Evolutionary conservation across 2,888 invertebrate species (phyloP), one percentile per base, ranked within the genome.

Genomic region (Monoplex corrugatus): DNA sequence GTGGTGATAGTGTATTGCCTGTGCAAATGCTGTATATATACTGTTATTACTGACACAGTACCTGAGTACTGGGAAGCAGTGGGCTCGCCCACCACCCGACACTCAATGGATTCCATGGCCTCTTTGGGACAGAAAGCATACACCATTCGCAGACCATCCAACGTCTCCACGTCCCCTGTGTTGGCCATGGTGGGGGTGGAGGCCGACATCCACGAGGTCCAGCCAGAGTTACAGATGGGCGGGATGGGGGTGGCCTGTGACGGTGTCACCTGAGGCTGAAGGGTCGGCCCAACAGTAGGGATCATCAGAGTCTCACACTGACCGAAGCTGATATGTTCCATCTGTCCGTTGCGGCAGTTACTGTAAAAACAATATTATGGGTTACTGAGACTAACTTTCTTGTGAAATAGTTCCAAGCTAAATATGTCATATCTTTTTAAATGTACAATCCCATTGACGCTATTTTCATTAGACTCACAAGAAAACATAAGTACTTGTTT

Each of bases 131-230:
- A 94, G 93, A 93, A 94, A 6, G 92, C 87, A 87, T 94, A 94
- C 28, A 91, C 90, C 44, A 86, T 89, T 44, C 94, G 87, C 23
- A 94, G 93, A 16, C 85, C 90, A 6, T 88, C 86, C 45, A 94
- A 89, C 1, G 93, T 93, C 89, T 96, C 95, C 44, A 94, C 91
- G 87, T 96, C 95, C 13, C 95, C 95, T 23, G 91, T 92, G 88
- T 94, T 94, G 89, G 91, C 91, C n/a, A 90, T 90, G 44, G 94
- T 92, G 3, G 95, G 95, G 0, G 92, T 90, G 44, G 92, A 92
- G 6, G 93, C 96, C 95, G 97, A 98, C 92, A 98, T 96, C 98
- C 98, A 98, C 28, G 96, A 96, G 0, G 98, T 97, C 98, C 98
- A 98, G 0, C 98, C 98, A 2, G 97, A 95, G 82, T 96, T 96